Conservation (phyloP, 2,888 invertebrate species). For the Brachylomia viminalis region DNA sequence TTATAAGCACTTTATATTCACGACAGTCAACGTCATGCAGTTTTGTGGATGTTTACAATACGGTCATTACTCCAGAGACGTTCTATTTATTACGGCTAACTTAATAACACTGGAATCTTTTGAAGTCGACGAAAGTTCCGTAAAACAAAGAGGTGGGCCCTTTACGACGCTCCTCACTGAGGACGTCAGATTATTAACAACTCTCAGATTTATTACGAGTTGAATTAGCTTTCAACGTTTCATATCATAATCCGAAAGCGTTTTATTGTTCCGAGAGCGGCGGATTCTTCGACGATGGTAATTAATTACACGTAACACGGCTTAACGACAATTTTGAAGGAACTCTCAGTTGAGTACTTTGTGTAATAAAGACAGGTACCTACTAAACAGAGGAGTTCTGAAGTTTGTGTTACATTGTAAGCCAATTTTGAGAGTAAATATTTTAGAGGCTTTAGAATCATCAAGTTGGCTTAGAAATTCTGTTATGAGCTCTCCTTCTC, state of each 20-base stretch:
- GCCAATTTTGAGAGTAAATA: slow-evolving; percentile 54
- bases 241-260: slow-evolving; percentile 87
- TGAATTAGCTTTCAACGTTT: slow-evolving; percentile 87
- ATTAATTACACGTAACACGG: slow-evolving; percentile 84
- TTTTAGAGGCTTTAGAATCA: slow-evolving; percentile 19
- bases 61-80: slow-evolving; percentile 61
- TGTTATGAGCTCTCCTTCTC: neutral
- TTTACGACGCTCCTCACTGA: slow-evolving; percentile 77
- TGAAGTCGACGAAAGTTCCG: slow-evolving; percentile 78
- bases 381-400: slow-evolving; percentile 71
- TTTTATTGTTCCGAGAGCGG: slow-evolving; percentile 81
- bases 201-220: slow-evolving; percentile 85
- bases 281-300: slow-evolving; percentile 73
- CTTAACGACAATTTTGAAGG: slow-evolving; percentile 78
- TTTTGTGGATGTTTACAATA: slow-evolving; percentile 74
- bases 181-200: slow-evolving; percentile 85
- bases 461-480: slow-evolving; percentile 11
- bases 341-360: slow-evolving; percentile 74
- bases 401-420: slow-evolving; percentile 72
- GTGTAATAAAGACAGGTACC: slow-evolving; percentile 75
- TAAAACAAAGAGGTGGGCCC: slow-evolving; percentile 80
- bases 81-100: slow-evolving; percentile 75
- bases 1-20: slow-evolving; percentile 76
- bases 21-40: slow-evolving; percentile 57
- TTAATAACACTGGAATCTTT: slow-evolving; percentile 79